Conservation (phyloP, 2,113 vertebrate genomes). For the Bagarius yarrelli region DNA sequence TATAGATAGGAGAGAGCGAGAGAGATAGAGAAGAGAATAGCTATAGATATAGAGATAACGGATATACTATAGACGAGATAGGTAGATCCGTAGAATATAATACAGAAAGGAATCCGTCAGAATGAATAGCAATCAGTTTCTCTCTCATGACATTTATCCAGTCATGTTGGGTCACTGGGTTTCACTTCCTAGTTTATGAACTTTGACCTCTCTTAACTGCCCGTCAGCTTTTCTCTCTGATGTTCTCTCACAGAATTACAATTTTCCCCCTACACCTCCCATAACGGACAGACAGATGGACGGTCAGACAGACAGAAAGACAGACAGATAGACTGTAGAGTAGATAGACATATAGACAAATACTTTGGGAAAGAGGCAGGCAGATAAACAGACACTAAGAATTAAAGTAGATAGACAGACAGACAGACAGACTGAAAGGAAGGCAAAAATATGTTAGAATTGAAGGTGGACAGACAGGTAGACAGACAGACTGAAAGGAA, state of each 20-base stretch:
- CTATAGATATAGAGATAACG: no score
- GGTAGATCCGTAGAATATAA: no score
- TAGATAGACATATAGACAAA: neutral
- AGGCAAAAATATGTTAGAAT: neutral
- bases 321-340: no score
- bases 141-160: constrained; percentile 36
- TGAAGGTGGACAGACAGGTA: neutral
- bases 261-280: neutral
- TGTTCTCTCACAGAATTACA: neutral
- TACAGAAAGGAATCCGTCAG: no score
- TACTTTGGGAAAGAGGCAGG: no score
- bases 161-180: constrained; percentile 26
- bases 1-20: neutral
- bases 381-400: no score
- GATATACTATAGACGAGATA: no score
- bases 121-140: no score
- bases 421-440: neutral
- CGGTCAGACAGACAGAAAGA: neutral
- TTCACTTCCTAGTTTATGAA: constrained; percentile 7
- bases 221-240: constrained; percentile 5
- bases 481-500: neutral
- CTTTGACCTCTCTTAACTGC: constrained; percentile 45
- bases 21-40: no score
- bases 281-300: neutral
- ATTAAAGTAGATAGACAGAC: neutral